phyloP scores from a whole-genome alignment of 2,113 vertebrate genomes.

The Arothron firmamentum region DNA sequence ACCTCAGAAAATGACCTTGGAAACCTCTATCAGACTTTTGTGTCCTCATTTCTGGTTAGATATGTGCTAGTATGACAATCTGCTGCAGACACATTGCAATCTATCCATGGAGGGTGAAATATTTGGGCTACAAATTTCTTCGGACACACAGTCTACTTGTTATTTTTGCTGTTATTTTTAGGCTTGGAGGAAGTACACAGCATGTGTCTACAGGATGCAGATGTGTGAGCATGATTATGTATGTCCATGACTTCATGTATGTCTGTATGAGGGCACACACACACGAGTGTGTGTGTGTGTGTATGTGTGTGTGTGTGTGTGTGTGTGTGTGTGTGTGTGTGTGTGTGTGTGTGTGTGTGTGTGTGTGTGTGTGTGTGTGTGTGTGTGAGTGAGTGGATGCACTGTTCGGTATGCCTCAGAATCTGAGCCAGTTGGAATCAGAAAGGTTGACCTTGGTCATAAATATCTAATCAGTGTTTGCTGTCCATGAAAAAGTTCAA shows the following conservation, averaged over 20 bases:
- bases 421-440: conserved; percentile 68
- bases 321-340: conserved; percentile 2
- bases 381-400: conserved; percentile 42
- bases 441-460: conserved; percentile 75
- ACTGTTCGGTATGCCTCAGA: conserved; percentile 70
- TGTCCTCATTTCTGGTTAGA: conserved; percentile 32
- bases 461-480: conserved; percentile 76
- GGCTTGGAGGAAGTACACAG: neutral
- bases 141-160: neutral
- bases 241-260: conserved; percentile 11
- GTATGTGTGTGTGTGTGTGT: conserved; percentile 28
- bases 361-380: conserved; percentile 1
- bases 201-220: conserved; percentile 13
- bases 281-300: conserved; percentile 3
- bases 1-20: conserved; percentile 41
- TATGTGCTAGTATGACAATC: conserved; percentile 22
- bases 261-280: neutral
- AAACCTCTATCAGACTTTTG: conserved; percentile 29
- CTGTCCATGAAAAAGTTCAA: conserved; percentile 76
- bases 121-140: conserved; percentile 8
- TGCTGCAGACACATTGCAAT: neutral
- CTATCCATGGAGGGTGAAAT: no score
- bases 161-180: no score
- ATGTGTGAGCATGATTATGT: conserved; percentile 16
- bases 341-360: conserved; percentile 33